These are phyloP conservation scores for Cinclus mexicanus DNA, from an alignment of 2,113 vertebrate species.

Conservation along the genomic window DNA sequence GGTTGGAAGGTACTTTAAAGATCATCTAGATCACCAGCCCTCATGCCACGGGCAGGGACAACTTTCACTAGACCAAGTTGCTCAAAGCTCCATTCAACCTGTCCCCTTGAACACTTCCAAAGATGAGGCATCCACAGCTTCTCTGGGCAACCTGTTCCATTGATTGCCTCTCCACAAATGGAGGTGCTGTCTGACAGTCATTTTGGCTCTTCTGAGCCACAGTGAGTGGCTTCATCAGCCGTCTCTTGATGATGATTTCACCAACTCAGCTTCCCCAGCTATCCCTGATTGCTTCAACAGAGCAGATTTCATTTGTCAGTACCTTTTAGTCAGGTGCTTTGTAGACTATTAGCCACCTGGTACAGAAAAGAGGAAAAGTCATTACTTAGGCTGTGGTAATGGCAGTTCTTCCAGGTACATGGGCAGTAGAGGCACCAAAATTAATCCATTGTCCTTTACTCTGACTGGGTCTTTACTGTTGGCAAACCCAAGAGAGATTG, in stretches of 20 bases:
- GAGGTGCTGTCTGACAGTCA: neutral
- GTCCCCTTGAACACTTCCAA: neutral
- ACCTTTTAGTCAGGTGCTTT: neutral
- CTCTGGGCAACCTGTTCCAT: neutral
- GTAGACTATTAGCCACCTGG: neutral
- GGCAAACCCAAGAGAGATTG: neutral
- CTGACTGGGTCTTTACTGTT: neutral
- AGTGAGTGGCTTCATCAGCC: neutral
- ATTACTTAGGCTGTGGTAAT: fast-evolving
- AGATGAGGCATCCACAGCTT: neutral
- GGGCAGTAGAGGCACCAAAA: neutral
- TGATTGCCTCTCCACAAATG: neutral
- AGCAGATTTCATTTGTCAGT: neutral
- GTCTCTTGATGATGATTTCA: neutral
- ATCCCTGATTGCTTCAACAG: neutral
- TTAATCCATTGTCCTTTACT: neutral
- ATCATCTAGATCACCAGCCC: neutral
- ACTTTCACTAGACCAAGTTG: neutral
- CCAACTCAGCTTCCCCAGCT: neutral
- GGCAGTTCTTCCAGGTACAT: neutral
- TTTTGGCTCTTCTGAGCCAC: neutral
- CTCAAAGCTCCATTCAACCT: neutral
- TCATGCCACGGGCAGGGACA: neutral
- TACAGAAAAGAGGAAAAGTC: neutral
- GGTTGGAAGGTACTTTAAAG: neutral